Evolutionary conservation across 2,113 vertebrate species (phyloP), one percentile per base, ranked within the genome.

Genomic region (Crotophaga sulcirostris): DNA sequence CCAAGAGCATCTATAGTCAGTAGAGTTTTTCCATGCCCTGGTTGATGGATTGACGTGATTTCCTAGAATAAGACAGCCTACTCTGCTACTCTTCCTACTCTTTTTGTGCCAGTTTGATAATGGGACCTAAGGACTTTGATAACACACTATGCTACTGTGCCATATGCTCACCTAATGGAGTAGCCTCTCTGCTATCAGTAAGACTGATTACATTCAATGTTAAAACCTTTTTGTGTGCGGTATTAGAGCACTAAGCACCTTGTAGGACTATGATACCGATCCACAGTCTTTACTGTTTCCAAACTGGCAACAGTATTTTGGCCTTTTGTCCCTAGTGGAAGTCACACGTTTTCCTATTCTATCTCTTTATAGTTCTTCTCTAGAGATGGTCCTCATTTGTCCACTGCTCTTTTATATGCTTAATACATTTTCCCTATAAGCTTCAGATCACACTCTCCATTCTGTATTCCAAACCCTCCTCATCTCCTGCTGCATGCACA

Each of bases 1-100:
- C 86, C 92, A 8, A 14, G 55, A 91, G 73, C 79, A 93, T 87
- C 66, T 54, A 49, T 47, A 29, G 38, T 58, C 72, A 93, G 82
- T 72, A 58, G 28, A 83, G 40, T 92, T 93, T 73, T 86, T 87
- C 78, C 33, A 16, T 60, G 34, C 9, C n/a, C 73, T 72, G 33
- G 26, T 40, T 96, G 76, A 87, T 83, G 66, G 86, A 97, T 91
- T 82, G 88, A 96, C 63, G 42, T 24, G 38, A 92, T 94, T 95
- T 95, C 23, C 19, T 83, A 55, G 78, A 84, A 93, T 74, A 94
- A 68, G 51, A 79, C 69, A 94, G 42, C 23, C 55, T 45, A 13
- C 59, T 95, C 89, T 88, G 59, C 67, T 73, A 52, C 58, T 87
- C 54, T 96, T 95, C 47, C 56, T 83, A 40, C 74, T 96, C 59